Conservation (phyloP, 2,113 vertebrate species). For the Shinisaurus crocodilurus region DNA sequence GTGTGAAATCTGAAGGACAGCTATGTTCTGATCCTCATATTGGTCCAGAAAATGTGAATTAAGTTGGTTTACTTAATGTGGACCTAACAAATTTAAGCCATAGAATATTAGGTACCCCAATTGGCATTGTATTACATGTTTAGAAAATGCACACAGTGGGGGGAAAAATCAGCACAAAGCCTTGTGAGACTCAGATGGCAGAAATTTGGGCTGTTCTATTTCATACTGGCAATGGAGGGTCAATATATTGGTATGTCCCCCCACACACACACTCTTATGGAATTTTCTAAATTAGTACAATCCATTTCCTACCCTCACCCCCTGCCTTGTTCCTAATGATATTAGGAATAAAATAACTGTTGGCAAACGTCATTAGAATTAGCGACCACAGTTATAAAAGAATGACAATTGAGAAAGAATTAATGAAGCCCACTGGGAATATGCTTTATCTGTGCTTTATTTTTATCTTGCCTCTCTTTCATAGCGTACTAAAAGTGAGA, state of each 20-base stretch:
- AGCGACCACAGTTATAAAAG: constrained; percentile 2
- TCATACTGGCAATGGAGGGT: too few relatives aligned
- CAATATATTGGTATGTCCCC: background rate
- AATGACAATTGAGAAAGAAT: constrained; percentile 30
- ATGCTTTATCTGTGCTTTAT: constrained; percentile 16
- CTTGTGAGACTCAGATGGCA: too few relatives aligned
- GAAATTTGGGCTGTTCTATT: too few relatives aligned
- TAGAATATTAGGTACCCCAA: too few relatives aligned
- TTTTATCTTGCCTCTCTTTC: constrained; percentile 25
- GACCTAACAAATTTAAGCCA: too few relatives aligned
- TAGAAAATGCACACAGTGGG: too few relatives aligned
- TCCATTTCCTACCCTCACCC: background rate
- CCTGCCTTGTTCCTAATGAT: background rate
- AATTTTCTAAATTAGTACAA: background rate
- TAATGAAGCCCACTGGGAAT: constrained; percentile 31
- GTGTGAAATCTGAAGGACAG: too few relatives aligned
- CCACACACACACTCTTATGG: background rate
- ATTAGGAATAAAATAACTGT: background rate
- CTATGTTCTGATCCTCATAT: too few relatives aligned
- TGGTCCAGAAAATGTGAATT: too few relatives aligned
- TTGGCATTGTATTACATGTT: too few relatives aligned
- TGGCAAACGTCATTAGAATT: constrained; percentile 2
- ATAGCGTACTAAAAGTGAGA: constrained; percentile 1
- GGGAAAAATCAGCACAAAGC: too few relatives aligned
- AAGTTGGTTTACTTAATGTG: too few relatives aligned